Base-by-base conservation (phyloP, 2,888 invertebrate genomes). In the Hypsopygia costalis region DNA sequence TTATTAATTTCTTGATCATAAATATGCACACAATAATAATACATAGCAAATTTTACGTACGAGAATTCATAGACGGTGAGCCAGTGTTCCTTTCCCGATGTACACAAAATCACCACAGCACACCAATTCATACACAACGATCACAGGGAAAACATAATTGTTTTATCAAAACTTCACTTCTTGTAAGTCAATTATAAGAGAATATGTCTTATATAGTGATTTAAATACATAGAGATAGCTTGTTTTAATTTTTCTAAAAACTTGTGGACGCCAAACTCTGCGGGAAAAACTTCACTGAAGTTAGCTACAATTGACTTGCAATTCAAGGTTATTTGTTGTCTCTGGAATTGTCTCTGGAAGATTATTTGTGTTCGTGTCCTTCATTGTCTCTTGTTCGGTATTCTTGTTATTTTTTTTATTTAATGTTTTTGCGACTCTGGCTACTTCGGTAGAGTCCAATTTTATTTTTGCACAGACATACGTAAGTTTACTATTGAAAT, bases 281-380 rank as follows among this genome's bases (percentile, higher is more conserved):
- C 81, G 83, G 85, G 85, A 87, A 87, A 86, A 87, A 88, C 86
- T 87, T 83, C 73, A 71, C 68, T 66, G 86, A 88, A 88, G 85
- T 72, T 83, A 69, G 85, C 70, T 52, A 52, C 66, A 55, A 42
- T 56, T 60, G 42, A 45, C 48, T 47, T 51, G 69, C 68, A 66
- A 62, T 69, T 80, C 79, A 81, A 81, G 80, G 80, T 72, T 76
- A 56, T 55, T 64, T 59, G 16, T 50, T 52, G 41, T 77, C 64
- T 78, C 70, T 79, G 72, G 20, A 12, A 29, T 29, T 31, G 12
- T 20, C 8, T 11, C n/a, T 37, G 40, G n/a, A n/a, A 32, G 16
- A 16, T 16, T 4, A 16, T 16, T 3, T n/a, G 4, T 16, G 4
- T n/a, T n/a, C n/a, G n/a, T n/a, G n/a, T n/a, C n/a, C n/a, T n/a